Evolutionary conservation across 2,888 invertebrate genomes (phyloP).

Genomic region (Ormyrus nitidulus): DNA sequence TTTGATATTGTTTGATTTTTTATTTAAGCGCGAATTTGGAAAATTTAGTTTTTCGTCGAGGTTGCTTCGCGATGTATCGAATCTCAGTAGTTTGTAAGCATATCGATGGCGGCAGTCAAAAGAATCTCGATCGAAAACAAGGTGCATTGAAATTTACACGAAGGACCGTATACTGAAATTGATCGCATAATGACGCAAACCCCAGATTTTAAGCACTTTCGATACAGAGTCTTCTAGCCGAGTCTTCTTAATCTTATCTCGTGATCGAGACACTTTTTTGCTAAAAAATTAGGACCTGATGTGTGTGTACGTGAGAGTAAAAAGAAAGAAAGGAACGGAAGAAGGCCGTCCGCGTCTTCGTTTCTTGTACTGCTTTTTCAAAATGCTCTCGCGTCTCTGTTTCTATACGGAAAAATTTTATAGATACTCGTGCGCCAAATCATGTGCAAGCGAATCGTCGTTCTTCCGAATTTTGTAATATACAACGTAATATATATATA

Average conservation of each 20-base stretch:
- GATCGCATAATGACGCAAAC: conserved; percentile 3
- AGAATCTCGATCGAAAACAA: background rate
- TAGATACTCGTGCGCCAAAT: conserved; percentile 10
- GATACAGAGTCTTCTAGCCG: conserved; percentile 1
- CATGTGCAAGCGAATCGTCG: conserved; percentile 34
- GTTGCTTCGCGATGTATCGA: conserved; percentile 3
- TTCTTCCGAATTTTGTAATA: conserved; percentile 50
- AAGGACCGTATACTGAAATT: background rate
- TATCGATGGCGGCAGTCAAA: background rate
- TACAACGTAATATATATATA: conserved; percentile 36
- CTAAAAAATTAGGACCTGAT: background rate
- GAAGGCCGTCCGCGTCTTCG: background rate
- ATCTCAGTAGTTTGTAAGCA: conserved; percentile 32
- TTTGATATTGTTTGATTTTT: too few species aligned
- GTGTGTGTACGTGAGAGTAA: too few species aligned
- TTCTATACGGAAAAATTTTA: conserved; percentile 12
- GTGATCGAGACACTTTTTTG: conserved; percentile 15
- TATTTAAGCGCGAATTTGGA: too few species aligned
- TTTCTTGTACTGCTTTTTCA: conserved; percentile 6
- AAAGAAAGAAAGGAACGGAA: background rate
- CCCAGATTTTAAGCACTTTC: background rate
- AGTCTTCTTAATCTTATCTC: conserved; percentile 14
- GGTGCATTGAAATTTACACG: conserved; percentile 5
- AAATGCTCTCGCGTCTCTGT: conserved; percentile 12
- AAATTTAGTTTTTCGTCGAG: background rate